Conservation (phyloP, 2,797 vertebrate genomes). For the Karalla daura region DNA sequence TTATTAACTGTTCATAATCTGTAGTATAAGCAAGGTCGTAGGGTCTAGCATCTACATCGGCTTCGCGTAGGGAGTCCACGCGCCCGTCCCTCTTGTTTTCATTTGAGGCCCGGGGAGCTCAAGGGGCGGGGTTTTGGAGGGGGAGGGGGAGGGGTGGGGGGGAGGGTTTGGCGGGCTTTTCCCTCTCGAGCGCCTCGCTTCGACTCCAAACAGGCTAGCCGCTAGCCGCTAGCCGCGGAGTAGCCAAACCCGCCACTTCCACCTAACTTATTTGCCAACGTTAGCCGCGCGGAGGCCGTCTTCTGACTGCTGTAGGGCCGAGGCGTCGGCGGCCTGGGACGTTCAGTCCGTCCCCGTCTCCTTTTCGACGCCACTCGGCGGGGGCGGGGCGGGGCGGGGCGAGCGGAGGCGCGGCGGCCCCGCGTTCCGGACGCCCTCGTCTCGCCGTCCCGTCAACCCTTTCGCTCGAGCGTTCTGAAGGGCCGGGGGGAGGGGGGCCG, state of each 20-base stretch:
- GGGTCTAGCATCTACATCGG: conserved; percentile 69
- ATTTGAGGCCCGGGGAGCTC: conserved; percentile 45
- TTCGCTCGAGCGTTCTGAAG: conserved; percentile 71
- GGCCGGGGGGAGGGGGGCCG: conserved; percentile 3
- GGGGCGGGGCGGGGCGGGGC: conserved; percentile 51
- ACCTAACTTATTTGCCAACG: conserved; percentile 60
- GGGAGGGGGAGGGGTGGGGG: conserved; percentile 42
- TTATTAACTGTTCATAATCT: conserved; percentile 80
- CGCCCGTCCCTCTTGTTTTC: conserved; percentile 33
- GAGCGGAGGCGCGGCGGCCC: conserved; percentile 69
- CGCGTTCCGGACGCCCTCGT: conserved; percentile 75
- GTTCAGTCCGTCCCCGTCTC: too few species aligned
- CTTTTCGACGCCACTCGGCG: too few species aligned
- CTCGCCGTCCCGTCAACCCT: conserved; percentile 60
- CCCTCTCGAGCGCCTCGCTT: conserved; percentile 31
- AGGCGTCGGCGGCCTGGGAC: conserved; percentile 52
- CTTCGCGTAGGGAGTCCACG: conserved; percentile 59
- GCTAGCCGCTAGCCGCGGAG: conserved; percentile 25
- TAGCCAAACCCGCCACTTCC: conserved; percentile 27
- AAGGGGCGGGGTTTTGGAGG: conserved; percentile 20
- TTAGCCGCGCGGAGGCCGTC: conserved; percentile 60
- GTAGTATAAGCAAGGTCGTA: conserved; percentile 79
- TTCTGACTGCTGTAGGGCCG: conserved; percentile 74
- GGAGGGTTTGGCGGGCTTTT: too few species aligned
- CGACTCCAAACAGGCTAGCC: conserved; percentile 39